A percentile compares a stretch with the other conserved stretches of the same genome.
phyloP scores from a whole-genome alignment of 2,113 vertebrate genomes.

The Sylvicapra grimmia region DNA sequence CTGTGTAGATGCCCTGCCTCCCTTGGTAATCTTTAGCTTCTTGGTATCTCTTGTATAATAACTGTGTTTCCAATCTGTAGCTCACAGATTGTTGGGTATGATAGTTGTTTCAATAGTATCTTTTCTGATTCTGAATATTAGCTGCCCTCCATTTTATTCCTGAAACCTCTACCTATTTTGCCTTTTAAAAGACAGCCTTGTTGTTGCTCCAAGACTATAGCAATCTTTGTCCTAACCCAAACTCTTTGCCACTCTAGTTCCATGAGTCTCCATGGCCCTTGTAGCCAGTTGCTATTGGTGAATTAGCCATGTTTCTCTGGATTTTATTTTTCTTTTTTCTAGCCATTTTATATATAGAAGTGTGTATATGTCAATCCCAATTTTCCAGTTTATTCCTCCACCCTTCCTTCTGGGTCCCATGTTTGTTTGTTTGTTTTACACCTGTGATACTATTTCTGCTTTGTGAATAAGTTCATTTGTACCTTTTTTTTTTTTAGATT shows the following conservation, averaged over 20 bases:
- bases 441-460: background rate
- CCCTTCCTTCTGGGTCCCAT: background rate
- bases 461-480: background rate
- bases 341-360: background rate
- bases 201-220: background rate
- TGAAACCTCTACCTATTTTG: background rate
- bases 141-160: background rate
- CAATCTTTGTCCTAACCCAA: background rate
- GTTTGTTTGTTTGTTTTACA: background rate
- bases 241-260: background rate
- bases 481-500: background rate
- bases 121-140: background rate
- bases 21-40: background rate
- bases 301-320: background rate
- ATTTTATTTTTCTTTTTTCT: background rate
- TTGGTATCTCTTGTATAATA: too few species aligned
- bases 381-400: background rate
- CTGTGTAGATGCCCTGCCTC: background rate
- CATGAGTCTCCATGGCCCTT: background rate
- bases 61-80: background rate
- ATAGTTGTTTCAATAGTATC: background rate
- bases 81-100: background rate
- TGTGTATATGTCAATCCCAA: background rate
- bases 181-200: background rate
- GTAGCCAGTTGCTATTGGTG: background rate